These are phyloP conservation scores for Rhorus exstirpatorius DNA, from an alignment of 2,888 invertebrate genomes.

Conservation along the genomic window DNA sequence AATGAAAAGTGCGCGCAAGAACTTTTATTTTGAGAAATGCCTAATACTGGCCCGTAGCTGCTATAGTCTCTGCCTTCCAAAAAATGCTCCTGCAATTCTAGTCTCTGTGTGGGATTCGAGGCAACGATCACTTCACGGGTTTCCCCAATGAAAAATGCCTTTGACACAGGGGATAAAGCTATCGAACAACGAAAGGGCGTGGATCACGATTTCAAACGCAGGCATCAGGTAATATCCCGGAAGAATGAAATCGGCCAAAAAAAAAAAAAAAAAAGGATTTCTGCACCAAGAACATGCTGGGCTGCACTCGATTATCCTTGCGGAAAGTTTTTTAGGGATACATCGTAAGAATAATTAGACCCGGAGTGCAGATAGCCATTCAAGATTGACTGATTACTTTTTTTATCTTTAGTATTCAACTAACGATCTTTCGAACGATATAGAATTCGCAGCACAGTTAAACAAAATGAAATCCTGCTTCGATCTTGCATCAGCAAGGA, in stretches of 20 bases:
- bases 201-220: conserved; percentile 69
- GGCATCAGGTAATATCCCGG: conserved; percentile 15
- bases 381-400: not conserved
- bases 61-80: not conserved
- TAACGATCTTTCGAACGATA: not conserved
- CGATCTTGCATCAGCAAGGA: too few species aligned
- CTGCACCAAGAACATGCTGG: not conserved
- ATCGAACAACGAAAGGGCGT: conserved; percentile 82
- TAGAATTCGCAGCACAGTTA: not conserved
- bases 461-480: not conserved
- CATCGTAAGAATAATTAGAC: not conserved
- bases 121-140: too few species aligned
- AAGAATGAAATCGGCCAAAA: conserved; percentile 29
- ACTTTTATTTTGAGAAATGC: conserved; percentile 16
- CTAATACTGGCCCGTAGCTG: not conserved
- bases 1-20: not conserved
- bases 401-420: not conserved
- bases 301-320: not conserved
- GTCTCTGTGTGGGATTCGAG: too few species aligned
- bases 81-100: too few species aligned
- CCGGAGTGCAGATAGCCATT: not conserved
- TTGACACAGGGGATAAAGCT: conserved; percentile 74
- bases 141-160: conserved; percentile 40
- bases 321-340: not conserved
- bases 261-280: conserved; percentile 30